Conservation (phyloP, 1,140 invertebrate genomes). For the Samia ricini region DNA sequence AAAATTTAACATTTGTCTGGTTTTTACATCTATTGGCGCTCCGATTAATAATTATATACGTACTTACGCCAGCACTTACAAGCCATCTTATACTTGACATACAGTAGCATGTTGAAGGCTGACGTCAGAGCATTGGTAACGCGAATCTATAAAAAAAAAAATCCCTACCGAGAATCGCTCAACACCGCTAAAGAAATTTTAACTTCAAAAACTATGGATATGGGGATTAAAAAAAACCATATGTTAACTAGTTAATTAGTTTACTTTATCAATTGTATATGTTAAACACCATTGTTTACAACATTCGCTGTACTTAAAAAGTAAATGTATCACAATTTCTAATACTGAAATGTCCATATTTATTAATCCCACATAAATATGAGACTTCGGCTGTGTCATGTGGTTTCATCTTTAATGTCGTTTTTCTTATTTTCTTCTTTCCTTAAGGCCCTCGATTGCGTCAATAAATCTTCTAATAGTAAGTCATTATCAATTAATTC, state of each 20-base stretch:
- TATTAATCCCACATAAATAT: constrained; percentile 54
- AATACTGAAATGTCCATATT: constrained; percentile 58
- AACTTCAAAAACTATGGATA: too few species aligned
- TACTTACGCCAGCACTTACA: too few species aligned
- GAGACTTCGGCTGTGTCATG: constrained; percentile 54
- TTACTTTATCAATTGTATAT: neutral
- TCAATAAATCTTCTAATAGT: constrained; percentile 60
- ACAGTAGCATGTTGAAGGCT: too few species aligned
- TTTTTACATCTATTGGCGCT: too few species aligned
- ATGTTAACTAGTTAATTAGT: neutral
- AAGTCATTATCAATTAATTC: constrained; percentile 62
- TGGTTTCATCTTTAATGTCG: constrained; percentile 46
- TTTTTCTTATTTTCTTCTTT: constrained; percentile 37
- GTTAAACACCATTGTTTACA: constrained; percentile 2
- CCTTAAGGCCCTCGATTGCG: constrained; percentile 46
- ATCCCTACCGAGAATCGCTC: too few species aligned
- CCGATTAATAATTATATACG: too few species aligned
- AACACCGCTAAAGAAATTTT: too few species aligned
- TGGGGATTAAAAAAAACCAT: too few species aligned
- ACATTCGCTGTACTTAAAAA: constrained; percentile 3
- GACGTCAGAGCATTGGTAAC: too few species aligned
- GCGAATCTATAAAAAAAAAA: too few species aligned
- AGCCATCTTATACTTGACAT: too few species aligned
- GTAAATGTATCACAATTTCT: constrained; percentile 57
- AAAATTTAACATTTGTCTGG: too few species aligned